A percentile compares a stretch with the other conserved stretches of the same genome.
Evolutionary conservation across 2,797 vertebrate genomes (phyloP).

Genomic region (Pseudocheirus occidentalis): DNA sequence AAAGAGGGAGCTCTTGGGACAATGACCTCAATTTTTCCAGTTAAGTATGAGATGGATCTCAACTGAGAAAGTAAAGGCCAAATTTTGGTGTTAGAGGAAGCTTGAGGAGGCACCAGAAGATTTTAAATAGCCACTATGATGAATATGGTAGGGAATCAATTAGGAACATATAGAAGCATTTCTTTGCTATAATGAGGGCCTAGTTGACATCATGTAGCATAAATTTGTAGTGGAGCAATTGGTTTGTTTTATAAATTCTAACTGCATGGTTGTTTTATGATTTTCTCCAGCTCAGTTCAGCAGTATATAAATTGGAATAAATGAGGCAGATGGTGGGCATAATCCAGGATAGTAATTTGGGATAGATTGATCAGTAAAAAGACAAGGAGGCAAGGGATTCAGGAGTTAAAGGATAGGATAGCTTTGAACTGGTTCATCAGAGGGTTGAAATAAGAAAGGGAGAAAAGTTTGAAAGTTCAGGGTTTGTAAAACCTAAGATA

Average conservation of each 20-base stretch:
- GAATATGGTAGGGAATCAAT: no score
- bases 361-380: not conserved
- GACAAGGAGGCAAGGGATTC: not conserved
- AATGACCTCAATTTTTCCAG: no score
- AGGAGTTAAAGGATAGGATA: not conserved
- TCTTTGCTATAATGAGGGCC: not conserved
- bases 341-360: not conserved
- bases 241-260: not conserved
- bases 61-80: not conserved
- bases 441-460: not conserved
- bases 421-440: not conserved
- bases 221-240: not conserved
- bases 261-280: not conserved
- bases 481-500: not conserved
- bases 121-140: not conserved
- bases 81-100: not conserved
- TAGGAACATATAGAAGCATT: not conserved
- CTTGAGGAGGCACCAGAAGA: not conserved
- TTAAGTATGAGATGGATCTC: no score
- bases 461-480: not conserved
- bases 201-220: not conserved
- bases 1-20: no score
- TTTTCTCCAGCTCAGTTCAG: not conserved
- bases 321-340: not conserved
- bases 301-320: not conserved